Evolutionary conservation across 2,113 vertebrate genomes (phyloP).

Genomic region (Hemichromis elongatus): DNA sequence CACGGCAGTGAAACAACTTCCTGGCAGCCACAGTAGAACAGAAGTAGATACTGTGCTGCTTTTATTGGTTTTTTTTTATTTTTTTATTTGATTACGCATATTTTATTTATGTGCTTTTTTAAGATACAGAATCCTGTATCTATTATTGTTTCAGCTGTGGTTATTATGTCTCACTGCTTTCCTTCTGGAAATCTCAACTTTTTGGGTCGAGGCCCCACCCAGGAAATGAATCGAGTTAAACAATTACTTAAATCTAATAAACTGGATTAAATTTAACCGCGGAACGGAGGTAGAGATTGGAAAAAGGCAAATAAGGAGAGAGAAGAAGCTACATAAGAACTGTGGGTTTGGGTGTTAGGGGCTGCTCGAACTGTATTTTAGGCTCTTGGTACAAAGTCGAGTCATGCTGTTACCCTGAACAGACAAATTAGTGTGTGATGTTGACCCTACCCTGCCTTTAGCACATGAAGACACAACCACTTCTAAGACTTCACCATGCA

Average conservation of each 20-base stretch:
- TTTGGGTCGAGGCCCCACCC: neutral
- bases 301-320: neutral
- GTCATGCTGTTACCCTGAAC: slow-evolving; percentile 7
- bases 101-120: neutral
- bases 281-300: neutral
- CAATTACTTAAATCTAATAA: slow-evolving; percentile 1
- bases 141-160: neutral
- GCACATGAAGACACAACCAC: slow-evolving; percentile 24
- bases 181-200: neutral
- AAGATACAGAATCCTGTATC: neutral
- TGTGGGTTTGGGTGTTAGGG: neutral
- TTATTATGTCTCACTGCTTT: neutral
- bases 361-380: neutral
- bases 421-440: slow-evolving; percentile 17
- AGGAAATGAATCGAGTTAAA: slow-evolving; percentile 8
- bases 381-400: neutral
- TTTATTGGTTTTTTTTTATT: neutral
- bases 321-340: neutral
- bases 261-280: neutral
- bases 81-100: neutral
- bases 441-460: slow-evolving; percentile 22
- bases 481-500: slow-evolving; percentile 16
- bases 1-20: slow-evolving; percentile 3
- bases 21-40: neutral
- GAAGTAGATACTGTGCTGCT: neutral